phyloP scores from a whole-genome alignment of 2,888 invertebrate species.

The Erebia palarica region DNA sequence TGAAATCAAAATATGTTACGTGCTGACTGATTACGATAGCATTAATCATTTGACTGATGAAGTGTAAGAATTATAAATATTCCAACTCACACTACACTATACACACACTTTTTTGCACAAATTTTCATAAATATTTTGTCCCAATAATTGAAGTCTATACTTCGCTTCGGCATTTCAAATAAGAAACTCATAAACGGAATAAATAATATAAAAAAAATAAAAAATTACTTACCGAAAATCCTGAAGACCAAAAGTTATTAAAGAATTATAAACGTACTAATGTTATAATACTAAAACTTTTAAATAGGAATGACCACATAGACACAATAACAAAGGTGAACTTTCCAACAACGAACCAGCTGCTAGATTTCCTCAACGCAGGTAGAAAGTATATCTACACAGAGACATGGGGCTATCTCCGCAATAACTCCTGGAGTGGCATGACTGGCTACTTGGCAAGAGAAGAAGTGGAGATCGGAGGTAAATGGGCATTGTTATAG shows the following conservation, averaged over 20 bases:
- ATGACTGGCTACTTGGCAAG: conserved; percentile 84
- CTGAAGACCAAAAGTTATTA: background rate
- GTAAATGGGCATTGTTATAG: conserved; percentile 49
- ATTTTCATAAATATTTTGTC: too few relatives aligned
- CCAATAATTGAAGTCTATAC: too few relatives aligned
- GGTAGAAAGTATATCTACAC: conserved; percentile 77
- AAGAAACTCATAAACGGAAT: too few relatives aligned
- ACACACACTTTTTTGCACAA: background rate
- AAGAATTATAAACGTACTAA: background rate
- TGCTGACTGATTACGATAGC: conserved; percentile 83
- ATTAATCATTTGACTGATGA: conserved; percentile 83
- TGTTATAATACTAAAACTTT: background rate
- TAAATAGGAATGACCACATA: conserved; percentile 70
- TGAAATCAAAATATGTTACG: conserved; percentile 79
- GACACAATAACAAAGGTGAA: conserved; percentile 86
- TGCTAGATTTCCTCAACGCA: conserved; percentile 82
- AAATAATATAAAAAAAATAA: too few relatives aligned
- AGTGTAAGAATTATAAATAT: conserved; percentile 66
- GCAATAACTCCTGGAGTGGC: conserved; percentile 84
- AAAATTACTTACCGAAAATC: too few relatives aligned
- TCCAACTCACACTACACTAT: background rate
- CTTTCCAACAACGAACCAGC: conserved; percentile 81
- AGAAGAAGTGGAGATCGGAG: conserved; percentile 84
- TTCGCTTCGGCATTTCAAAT: background rate
- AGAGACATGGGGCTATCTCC: conserved; percentile 84